Percentiles rank a stretch among this genome's conserved stretches.
Evolutionary conservation across 2,888 invertebrate species (phyloP).

Genomic region (Norana najaformis): DNA sequence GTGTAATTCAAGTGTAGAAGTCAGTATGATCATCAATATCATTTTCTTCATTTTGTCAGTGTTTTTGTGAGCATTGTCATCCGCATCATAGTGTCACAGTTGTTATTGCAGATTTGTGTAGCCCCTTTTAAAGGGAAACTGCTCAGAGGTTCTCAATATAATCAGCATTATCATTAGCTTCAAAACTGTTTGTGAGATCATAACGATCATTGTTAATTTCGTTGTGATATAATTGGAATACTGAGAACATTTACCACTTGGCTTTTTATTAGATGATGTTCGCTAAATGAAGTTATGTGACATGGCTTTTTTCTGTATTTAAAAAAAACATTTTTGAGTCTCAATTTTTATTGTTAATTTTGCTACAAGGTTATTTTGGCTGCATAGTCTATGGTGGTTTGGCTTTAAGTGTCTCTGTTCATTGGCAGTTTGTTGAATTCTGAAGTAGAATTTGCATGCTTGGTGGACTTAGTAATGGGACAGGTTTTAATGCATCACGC

Average conservation of each 20-base stretch:
- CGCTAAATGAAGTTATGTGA: not conserved
- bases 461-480: too few species aligned
- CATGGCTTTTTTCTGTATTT: not conserved
- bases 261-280: too few species aligned
- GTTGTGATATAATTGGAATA: not conserved
- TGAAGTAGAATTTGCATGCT: not conserved
- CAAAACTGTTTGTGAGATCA: not conserved
- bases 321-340: too few species aligned
- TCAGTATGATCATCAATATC: too few species aligned
- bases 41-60: too few species aligned
- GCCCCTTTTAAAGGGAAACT: too few species aligned
- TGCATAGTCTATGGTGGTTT: not conserved
- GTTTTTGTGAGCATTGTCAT: too few species aligned
- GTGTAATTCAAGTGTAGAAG: too few species aligned
- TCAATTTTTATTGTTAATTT: not conserved
- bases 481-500: not conserved
- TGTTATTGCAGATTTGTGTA: too few species aligned
- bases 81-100: too few species aligned
- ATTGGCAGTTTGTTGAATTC: not conserved
- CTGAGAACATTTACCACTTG: not conserved
- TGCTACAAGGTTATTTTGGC: not conserved
- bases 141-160: not conserved
- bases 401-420: not conserved
- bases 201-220: too few species aligned
- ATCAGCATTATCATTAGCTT: not conserved